phyloP scores from a whole-genome alignment of 2,797 vertebrate genomes.

The Pelobates cultripes region DNA sequence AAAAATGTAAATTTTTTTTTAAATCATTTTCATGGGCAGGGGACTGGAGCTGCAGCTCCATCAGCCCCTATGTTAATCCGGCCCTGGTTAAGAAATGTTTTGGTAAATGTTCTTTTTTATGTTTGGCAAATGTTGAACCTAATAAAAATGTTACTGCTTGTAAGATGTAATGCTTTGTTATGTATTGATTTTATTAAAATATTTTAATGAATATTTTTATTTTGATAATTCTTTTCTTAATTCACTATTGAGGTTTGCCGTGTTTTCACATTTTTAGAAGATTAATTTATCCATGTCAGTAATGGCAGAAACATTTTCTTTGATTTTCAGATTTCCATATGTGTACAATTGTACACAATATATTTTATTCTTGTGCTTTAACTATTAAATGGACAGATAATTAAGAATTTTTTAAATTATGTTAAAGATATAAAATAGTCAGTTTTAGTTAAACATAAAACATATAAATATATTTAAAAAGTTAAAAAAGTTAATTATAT shows the following conservation, averaged over 20 bases:
- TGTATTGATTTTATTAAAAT: too few relatives aligned
- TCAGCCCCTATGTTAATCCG: too few relatives aligned
- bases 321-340: background rate
- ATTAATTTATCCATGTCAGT: too few relatives aligned
- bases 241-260: background rate
- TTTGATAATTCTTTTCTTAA: background rate
- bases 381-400: slow-evolving; percentile 1
- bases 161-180: too few relatives aligned
- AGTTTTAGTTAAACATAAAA: slow-evolving; percentile 8
- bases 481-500: slow-evolving; percentile 3
- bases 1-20: too few relatives aligned
- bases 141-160: background rate
- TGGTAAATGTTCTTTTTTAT: too few relatives aligned
- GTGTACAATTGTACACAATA: slow-evolving; percentile 1
- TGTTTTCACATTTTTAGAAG: background rate
- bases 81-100: too few relatives aligned
- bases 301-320: background rate
- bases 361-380: slow-evolving; percentile 2
- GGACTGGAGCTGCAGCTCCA: too few relatives aligned
- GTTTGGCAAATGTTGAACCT: slow-evolving; percentile 2
- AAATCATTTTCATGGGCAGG: too few relatives aligned
- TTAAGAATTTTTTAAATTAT: slow-evolving; percentile 1
- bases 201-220: slow-evolving; percentile 4
- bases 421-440: slow-evolving; percentile 8
- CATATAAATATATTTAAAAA: background rate